Base-by-base conservation (phyloP, 2,797 vertebrate species). In the Lates japonicus region DNA sequence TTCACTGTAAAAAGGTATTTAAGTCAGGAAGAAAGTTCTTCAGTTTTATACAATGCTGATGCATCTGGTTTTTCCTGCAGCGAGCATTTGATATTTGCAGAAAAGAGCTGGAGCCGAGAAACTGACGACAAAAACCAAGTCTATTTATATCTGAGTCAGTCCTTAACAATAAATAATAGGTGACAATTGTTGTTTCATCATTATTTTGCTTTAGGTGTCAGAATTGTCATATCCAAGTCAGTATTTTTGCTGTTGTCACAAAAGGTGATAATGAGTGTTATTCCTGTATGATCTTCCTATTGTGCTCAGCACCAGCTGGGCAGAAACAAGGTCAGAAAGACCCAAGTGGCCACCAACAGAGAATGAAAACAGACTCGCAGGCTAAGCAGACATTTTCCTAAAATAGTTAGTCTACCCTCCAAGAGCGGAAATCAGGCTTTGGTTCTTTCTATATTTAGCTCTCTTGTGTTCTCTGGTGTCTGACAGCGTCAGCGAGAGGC, bases 391-490 rank as follows among this genome's bases (percentile, higher is more conserved):
- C 65, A 2, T 29, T 68, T 71, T 76, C 88, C 88, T 41, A 75
- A 91, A 93, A 94, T 94, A 94, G 87, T 60, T 46, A 39, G 61
- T 80, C 54, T 42, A 37, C 81, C 81, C 82, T 88, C 52, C 61
- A 78, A 81, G 80, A 89, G 81, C 59, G 80, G 89, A 92, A 92
- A 79, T 75, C 61, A 61, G 81, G 77, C 83, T 87, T 91, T 87
- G 64, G 81, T 61, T 0, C 31, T 20, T 75, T 82, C 93, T 93
- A 93, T 88, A 87, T 93, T 93, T 90, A 92, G 80, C 73, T 39
- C 37, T 73, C 35, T 55, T 63, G 66, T 74, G 46, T 77, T 85
- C 65, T 82, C 67, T 74, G 74, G 57, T 78, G 51, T 69, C 65
- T 78, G 82, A 80, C 78, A 80, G 85, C 42, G 37, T 20, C 20